phyloP scores from a whole-genome alignment of 2,797 vertebrate species.

The Lerista edwardsae region DNA sequence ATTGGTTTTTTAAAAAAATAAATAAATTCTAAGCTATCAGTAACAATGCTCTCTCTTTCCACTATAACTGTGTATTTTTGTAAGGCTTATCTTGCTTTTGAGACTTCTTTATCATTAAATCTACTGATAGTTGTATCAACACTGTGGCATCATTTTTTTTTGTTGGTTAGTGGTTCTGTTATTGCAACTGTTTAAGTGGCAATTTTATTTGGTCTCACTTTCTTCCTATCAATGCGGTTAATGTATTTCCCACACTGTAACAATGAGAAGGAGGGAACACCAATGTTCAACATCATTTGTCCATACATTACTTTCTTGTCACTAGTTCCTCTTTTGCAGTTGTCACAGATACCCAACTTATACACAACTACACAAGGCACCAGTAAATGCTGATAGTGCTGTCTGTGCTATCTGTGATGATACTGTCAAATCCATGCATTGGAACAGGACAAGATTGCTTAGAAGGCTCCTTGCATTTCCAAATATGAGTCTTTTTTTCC shows the following conservation, averaged over 20 bases:
- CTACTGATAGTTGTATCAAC: neutral
- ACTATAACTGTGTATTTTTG: neutral
- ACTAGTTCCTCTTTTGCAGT: neutral
- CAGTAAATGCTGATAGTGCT: neutral
- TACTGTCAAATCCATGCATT: neutral
- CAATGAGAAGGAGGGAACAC: neutral
- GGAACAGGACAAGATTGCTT: neutral
- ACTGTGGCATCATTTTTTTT: neutral
- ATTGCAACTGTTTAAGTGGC: neutral
- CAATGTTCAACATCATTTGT: too few species aligned
- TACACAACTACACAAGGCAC: neutral
- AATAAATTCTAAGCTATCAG: neutral
- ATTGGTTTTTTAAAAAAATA: neutral
- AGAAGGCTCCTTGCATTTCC: neutral
- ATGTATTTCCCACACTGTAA: neutral
- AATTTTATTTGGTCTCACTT: neutral
- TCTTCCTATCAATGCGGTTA: neutral
- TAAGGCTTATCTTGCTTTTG: neutral
- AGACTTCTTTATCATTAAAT: neutral
- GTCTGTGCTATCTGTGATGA: neutral
- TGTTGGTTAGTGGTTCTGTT: too few species aligned
- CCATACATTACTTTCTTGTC: neutral
- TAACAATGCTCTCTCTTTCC: neutral
- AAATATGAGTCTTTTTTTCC: neutral
- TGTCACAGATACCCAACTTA: neutral